These are phyloP conservation scores for Rhinatrema bivittatum DNA, from an alignment of 2,797 vertebrate genomes.

Conservation along the genomic window DNA sequence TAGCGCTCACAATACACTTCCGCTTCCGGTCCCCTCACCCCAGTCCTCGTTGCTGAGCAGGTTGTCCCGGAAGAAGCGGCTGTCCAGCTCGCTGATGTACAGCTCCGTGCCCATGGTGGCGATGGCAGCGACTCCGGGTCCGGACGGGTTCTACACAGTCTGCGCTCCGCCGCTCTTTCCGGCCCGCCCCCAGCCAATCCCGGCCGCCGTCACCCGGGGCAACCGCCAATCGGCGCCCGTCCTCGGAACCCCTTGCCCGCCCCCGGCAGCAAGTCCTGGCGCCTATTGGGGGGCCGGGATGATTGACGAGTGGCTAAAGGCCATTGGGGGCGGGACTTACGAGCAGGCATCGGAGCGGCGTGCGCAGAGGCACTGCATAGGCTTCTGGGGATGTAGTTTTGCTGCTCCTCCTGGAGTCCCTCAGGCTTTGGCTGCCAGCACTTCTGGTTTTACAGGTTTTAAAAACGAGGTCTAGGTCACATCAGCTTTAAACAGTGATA, in stretches of 20 bases:
- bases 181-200: conserved; percentile 12
- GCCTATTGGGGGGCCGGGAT: accelerated
- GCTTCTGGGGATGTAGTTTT: too few relatives aligned
- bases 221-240: conserved; percentile 13
- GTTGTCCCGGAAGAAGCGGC: conserved; percentile 80
- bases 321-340: accelerated
- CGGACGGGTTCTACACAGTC: too few relatives aligned
- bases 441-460: too few relatives aligned
- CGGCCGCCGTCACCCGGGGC: neutral
- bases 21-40: conserved; percentile 58
- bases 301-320: neutral
- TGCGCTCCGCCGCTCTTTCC: conserved; percentile 53
- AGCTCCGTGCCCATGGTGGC: conserved; percentile 57
- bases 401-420: too few relatives aligned
- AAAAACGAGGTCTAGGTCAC: too few relatives aligned
- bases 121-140: too few relatives aligned
- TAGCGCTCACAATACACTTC: neutral
- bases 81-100: conserved; percentile 69
- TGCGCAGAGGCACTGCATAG: too few relatives aligned
- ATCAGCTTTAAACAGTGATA: too few relatives aligned
- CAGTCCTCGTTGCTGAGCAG: conserved; percentile 82
- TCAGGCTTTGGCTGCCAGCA: too few relatives aligned
- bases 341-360: too few relatives aligned
- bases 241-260: conserved; percentile 11
- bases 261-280: conserved; percentile 7